Evolutionary conservation across 2,888 invertebrate genomes (phyloP).

Genomic region (Macaria notata): DNA sequence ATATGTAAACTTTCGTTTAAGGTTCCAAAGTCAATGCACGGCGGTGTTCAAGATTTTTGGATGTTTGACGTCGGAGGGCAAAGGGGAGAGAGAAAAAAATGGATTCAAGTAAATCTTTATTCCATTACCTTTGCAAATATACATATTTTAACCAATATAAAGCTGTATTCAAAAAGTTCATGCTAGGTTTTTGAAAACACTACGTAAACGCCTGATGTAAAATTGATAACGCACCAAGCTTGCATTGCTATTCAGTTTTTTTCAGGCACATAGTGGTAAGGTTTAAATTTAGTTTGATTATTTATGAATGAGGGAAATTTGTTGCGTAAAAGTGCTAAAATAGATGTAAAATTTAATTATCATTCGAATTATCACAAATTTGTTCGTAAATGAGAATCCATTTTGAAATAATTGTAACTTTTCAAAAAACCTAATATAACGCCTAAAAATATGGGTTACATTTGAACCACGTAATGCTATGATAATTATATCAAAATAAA

Average conservation of each 20-base stretch:
- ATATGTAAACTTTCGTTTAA: slow-evolving; percentile 29
- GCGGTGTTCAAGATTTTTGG: slow-evolving; percentile 87
- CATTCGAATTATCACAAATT: too few species aligned
- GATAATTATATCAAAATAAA: too few species aligned
- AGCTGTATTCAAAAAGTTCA: background rate
- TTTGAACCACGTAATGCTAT: too few species aligned
- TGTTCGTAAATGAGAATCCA: too few species aligned
- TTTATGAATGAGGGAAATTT: too few species aligned
- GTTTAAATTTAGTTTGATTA: too few species aligned
- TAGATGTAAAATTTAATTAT: too few species aligned
- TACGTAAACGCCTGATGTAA: background rate
- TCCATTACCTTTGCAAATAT: background rate
- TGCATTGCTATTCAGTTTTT: background rate
- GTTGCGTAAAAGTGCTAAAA: too few species aligned
- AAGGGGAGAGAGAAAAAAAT: slow-evolving; percentile 90
- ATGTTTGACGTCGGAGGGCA: slow-evolving; percentile 95
- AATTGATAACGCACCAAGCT: background rate
- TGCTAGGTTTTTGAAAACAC: background rate
- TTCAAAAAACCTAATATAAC: too few species aligned
- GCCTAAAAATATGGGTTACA: too few species aligned
- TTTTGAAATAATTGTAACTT: too few species aligned
- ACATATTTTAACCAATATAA: background rate
- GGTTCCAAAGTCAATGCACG: slow-evolving; percentile 86
- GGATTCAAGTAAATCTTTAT: slow-evolving; percentile 85
- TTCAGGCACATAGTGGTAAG: background rate